Evolutionary conservation across 2,113 vertebrate species (phyloP).

Genomic region (Barnardius zonarius): DNA sequence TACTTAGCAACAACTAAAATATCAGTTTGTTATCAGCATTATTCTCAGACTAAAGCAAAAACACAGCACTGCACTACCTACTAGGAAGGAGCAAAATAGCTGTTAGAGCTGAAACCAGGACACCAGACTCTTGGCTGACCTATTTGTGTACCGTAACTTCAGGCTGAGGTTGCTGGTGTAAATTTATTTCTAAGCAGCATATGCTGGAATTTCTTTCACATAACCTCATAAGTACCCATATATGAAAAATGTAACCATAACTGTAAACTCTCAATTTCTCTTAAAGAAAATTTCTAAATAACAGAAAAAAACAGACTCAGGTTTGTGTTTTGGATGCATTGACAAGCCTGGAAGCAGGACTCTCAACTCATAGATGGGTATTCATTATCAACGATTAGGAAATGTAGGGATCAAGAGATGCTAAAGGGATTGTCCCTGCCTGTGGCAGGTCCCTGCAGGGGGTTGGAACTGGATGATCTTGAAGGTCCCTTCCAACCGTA

Average conservation of each 20-base stretch:
- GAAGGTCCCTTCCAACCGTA: not conserved
- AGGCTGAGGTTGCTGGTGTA: not conserved
- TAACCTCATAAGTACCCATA: not conserved
- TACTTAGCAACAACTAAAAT: not conserved
- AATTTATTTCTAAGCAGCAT: not conserved
- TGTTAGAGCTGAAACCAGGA: not conserved
- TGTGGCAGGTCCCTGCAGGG: not conserved
- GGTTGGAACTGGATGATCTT: not conserved
- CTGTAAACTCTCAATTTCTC: not conserved
- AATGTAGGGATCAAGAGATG: not conserved
- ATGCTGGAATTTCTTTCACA: not conserved
- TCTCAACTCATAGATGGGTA: not conserved
- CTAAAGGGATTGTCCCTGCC: not conserved
- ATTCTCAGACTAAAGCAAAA: not conserved
- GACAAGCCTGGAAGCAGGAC: not conserved
- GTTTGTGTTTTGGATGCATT: not conserved
- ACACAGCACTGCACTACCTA: not conserved
- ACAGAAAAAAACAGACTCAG: not conserved
- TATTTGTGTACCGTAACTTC: not conserved
- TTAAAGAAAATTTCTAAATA: not conserved
- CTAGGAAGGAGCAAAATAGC: not conserved
- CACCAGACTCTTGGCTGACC: not conserved
- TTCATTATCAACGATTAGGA: not conserved
- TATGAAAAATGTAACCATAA: not conserved
- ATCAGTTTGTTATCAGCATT: not conserved